Evolutionary conservation across 2,888 invertebrate genomes (phyloP), one percentile per base, ranked within the genome.

Genomic region (Cremastinae sp.): DNA sequence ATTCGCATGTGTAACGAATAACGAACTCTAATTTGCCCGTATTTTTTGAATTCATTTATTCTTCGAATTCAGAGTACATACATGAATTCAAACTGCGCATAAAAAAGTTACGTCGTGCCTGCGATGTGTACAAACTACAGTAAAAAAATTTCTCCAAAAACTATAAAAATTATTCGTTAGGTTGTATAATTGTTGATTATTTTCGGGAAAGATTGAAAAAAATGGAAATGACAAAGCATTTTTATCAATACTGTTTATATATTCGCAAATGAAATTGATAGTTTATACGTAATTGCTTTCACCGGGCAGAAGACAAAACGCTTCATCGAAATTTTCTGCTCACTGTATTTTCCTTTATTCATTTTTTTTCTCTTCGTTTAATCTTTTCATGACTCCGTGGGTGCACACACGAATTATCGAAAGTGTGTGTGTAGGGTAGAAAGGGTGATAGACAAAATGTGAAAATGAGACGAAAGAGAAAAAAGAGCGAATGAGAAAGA

Each of bases 381-480:
- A n/a, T 51, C 45, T 22, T 45, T 28, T 59, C 22, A 61, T 56
- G 28, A 3, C 36, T 58, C 12, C 41, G 69, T 49, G 62, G 18
- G 36, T 58, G 18, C 70, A 49, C 74, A 56, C 53, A 54, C 53
- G 64, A 65, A 69, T 64, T 53, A 66, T 72, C 68, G 61, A 61
- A 38, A 36, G 43, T 49, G 12, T 8, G 20, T 22, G 18, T 14
- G 16, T 22, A 16, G 22, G 18, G 22, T 34, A 36, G 43, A 54
- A 56, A 70, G 65, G 51, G 71, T 36, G 10, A 58, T 45, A 68
- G 74, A 72, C 51, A 66, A 66, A 66, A 66, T 66, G 75, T 61
- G 72, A 41, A 53, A 69, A 74, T 70, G 66, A 71, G 70, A 62
- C 22, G 53, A 54, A 28, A 28, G 28, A 28, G 5, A 66, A 72